Conservation (phyloP, 2,888 invertebrate genomes). For the Drosophila robusta region DNA sequence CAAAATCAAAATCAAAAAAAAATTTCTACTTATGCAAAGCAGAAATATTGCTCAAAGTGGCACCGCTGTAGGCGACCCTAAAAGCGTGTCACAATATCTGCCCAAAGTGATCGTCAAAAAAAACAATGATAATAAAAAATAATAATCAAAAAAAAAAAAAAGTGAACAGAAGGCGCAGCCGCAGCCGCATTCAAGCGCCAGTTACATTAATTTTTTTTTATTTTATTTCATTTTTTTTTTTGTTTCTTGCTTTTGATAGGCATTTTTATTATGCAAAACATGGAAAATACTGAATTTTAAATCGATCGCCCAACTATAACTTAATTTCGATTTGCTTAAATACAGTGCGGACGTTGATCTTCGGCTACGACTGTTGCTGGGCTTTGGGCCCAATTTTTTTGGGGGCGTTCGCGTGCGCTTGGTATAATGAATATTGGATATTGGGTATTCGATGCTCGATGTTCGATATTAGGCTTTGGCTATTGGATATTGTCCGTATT, state of each 20-base stretch:
- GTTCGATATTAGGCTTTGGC: slow-evolving; percentile 9
- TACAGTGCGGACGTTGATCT: slow-evolving; percentile 67
- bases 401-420: slow-evolving; percentile 50
- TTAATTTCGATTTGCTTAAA: slow-evolving; percentile 56
- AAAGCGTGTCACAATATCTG: slow-evolving; percentile 76
- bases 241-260: slow-evolving; percentile 58
- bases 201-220: slow-evolving; percentile 68
- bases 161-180: slow-evolving; percentile 50
- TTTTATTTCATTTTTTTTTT: slow-evolving; percentile 21
- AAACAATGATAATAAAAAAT: slow-evolving; percentile 15
- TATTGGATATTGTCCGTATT: slow-evolving; percentile 34
- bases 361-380: slow-evolving; percentile 23
- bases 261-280: slow-evolving; percentile 80
- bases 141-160: slow-evolving; percentile 19
- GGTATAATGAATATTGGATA: slow-evolving; percentile 26
- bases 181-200: slow-evolving; percentile 71
- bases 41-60: slow-evolving; percentile 76
- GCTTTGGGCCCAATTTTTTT: slow-evolving; percentile 20
- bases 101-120: slow-evolving; percentile 41
- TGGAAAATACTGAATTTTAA: slow-evolving; percentile 78
- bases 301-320: slow-evolving; percentile 62
- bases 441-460: not conserved
- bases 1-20: slow-evolving; percentile 34
- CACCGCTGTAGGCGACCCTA: slow-evolving; percentile 66
- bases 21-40: slow-evolving; percentile 81